A percentile compares a stretch with the other conserved stretches of the same genome.
Conservation (phyloP, 92 coral and sea anemone species). For the Epizoanthus fatuus region DNA sequence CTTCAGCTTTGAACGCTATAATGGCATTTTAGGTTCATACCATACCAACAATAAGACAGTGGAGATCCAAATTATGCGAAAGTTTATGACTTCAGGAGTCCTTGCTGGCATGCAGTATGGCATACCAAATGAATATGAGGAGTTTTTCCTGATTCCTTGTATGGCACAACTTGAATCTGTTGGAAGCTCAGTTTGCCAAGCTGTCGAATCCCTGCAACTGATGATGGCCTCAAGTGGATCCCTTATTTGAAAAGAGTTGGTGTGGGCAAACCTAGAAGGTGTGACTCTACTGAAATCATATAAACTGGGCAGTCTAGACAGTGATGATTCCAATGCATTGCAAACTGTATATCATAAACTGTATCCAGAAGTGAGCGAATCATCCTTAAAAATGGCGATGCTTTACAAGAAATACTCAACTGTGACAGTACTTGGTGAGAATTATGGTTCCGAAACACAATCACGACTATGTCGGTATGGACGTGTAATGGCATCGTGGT, state of each 20-base stretch:
- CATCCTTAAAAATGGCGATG: slow-evolving; percentile 27
- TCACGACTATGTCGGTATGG: slow-evolving; percentile 9
- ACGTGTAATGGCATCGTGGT: slow-evolving; percentile 40
- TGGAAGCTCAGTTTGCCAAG: too few relatives aligned
- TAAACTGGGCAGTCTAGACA: slow-evolving; percentile 48
- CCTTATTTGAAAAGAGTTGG: too few relatives aligned
- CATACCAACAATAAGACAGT: too few relatives aligned
- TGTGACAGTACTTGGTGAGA: slow-evolving; percentile 1
- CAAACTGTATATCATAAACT: slow-evolving; percentile 13
- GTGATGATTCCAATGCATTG: slow-evolving; percentile 23
- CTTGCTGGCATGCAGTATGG: too few relatives aligned
- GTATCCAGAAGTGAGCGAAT: slow-evolving; percentile 27
- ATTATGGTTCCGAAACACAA: slow-evolving; percentile 17
- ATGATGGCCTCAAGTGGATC: too few relatives aligned
- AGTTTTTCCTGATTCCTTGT: too few relatives aligned
- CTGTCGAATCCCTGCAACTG: too few relatives aligned
- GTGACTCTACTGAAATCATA: neutral
- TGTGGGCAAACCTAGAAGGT: too few relatives aligned
- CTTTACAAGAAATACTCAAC: slow-evolving; percentile 34
- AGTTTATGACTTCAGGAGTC: neutral
- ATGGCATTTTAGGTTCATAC: slow-evolving; percentile 53
- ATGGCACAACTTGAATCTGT: too few relatives aligned
- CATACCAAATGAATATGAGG: too few relatives aligned
- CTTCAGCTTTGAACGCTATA: slow-evolving; percentile 66
- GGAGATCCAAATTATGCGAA: neutral